A percentile compares a stretch with the other conserved stretches of the same genome.
Evolutionary conservation across 2,888 invertebrate species (phyloP).

Genomic region (Dexiosoma caninum): DNA sequence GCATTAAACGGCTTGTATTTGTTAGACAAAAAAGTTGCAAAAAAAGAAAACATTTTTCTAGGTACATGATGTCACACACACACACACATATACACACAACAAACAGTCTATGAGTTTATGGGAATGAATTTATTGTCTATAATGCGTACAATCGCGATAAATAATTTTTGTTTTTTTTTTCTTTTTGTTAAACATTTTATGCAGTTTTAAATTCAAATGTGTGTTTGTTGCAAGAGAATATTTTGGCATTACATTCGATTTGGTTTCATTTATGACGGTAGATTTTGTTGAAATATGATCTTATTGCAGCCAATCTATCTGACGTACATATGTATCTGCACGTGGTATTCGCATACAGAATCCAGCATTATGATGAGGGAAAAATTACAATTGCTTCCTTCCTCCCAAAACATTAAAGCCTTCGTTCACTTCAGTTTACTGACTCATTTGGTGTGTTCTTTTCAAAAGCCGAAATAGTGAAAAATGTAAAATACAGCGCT

Average conservation of each 20-base stretch:
- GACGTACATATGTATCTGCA: slow-evolving; percentile 60
- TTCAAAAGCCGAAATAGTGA: neutral
- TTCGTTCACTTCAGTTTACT: neutral
- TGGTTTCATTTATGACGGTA: slow-evolving; percentile 57
- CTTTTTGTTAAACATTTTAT: slow-evolving; percentile 24
- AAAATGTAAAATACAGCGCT: slow-evolving; percentile 47
- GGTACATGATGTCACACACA: neutral
- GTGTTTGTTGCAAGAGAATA: neutral
- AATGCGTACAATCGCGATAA: slow-evolving; percentile 62
- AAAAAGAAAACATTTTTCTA: neutral
- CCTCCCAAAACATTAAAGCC: neutral
- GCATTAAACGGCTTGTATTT: neutral
- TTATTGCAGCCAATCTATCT: slow-evolving; percentile 55
- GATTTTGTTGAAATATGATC: slow-evolving; percentile 57
- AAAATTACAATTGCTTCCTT: slow-evolving; percentile 55
- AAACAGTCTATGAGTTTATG: neutral
- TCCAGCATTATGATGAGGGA: slow-evolving; percentile 38
- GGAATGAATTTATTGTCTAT: slow-evolving; percentile 20
- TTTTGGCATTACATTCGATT: slow-evolving; percentile 60
- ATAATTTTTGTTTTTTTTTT: slow-evolving; percentile 13
- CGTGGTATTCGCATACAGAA: slow-evolving; percentile 29
- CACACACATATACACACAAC: neutral
- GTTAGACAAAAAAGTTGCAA: slow-evolving; percentile 3
- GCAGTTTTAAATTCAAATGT: slow-evolving; percentile 45
- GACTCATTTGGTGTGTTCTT: neutral